Evolutionary conservation across 2,888 invertebrate species (phyloP), one percentile per base, ranked within the genome.

Genomic region (Sarcophaga subvicina): DNA sequence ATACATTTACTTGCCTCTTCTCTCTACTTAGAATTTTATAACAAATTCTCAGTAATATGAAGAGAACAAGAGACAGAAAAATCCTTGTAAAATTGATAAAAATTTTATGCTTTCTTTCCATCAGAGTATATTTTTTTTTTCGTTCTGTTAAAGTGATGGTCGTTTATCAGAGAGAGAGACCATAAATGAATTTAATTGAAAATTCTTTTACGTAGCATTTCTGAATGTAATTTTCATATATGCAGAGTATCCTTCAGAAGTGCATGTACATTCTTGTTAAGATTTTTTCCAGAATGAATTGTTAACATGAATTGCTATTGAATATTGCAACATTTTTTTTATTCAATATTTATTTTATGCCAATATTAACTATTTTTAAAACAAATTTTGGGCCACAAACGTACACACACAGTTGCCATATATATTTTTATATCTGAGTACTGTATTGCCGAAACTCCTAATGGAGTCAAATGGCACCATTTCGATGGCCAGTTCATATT

Each of bases 121-220:
- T 49, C 14, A 49, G 14, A 14, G 25, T 22, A 22, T 22, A 64
- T 12, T 11, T n/a, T 20, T n/a, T 10, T 62, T 66, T 70, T 67
- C 47, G 69, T 79, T 79, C 45, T 49, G 67, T 69, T 49, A 22
- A 59, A 79, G 69, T 70, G 69, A 25, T 80, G 60, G 14, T 76
- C 22, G 71, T 49, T 84, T 80, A 66, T 66, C 8, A 14, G 54
- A 14, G 54, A 12, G 11, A 60, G 59, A 79, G 70, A 22, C 49
- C 75, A 84, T 73, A 84, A 79, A 83, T 79, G 27, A 69, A 69
- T 75, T 83, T 64, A 70, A 80, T 80, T 76, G 66, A 83, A 63
- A 73, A 75, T 80, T 84, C 60, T 70, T 37, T 37, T 14, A 54
- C 17, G 4, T 4, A 54, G 2, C 1, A 14, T 17, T 54, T 17